Base-by-base conservation (phyloP, 2,113 vertebrate species). In the Zingel zingel region DNA sequence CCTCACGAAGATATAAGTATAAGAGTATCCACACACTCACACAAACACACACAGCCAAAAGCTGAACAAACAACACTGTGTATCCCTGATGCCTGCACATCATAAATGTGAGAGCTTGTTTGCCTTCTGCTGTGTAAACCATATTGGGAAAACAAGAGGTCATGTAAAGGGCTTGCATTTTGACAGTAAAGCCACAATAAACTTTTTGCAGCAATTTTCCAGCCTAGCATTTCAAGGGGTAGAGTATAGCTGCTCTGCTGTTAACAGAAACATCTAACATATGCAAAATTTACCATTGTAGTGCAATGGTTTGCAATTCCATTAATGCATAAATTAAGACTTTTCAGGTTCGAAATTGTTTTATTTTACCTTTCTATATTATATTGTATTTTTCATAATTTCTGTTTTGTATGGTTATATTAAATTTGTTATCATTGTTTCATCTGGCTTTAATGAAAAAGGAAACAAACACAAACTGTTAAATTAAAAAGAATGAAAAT, bases 151-250 rank as follows among this genome's bases (percentile, higher is more conserved):
- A 74, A 57, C 27, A 23, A 53, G 53, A 72, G 45, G 72, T 53
- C 15, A 1, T 27, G 13, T 23, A 54, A 66, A 45, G 4, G 23
- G 9, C 36, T 69, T 5, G 4, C 33, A 33, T 56, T 19, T 72
- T 50, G 15, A 81, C 61, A 30, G n/a, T 47, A 18, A 64, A 65
- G 15, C 56, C 19, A 33, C 33, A 47, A 61, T 61, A 72, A 27
- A 16, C 12, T 51, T 23, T 63, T 30, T 75, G 33, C 4, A 16
- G 69, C 19, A 39, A 6, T 56, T 79, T 84, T 63, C 16, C 25
- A 56, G 63, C 11, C 15, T 13, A 21, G 25, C 12, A 56, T 61
- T 18, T 27, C 21, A 6, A 63, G 39, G 1, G 19, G 19, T 4
- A 21, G 59, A 63, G 61, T 30, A 16, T 4, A 33, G n/a, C 56